Percentiles rank a stretch among this genome's conserved stretches.
phyloP scores from a whole-genome alignment of 2,888 invertebrate species.

The Lithophane semibrunnea region DNA sequence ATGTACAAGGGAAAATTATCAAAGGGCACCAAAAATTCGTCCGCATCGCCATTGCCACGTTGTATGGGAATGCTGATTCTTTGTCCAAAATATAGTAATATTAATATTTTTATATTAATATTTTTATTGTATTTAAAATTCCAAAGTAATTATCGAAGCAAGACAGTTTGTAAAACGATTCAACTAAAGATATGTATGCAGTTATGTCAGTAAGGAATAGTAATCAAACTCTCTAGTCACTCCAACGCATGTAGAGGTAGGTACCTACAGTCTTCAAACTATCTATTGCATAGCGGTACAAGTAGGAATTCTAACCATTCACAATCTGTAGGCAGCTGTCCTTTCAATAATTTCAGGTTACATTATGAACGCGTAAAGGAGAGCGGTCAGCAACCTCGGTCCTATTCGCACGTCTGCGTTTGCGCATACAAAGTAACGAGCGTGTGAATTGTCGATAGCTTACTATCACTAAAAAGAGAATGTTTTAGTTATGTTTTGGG shows the following conservation, averaged over 20 bases:
- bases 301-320: conserved; percentile 28
- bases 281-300: conserved; percentile 5
- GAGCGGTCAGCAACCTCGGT: conserved; percentile 70
- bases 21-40: no score
- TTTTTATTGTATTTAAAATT: background rate
- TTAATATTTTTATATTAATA: no score
- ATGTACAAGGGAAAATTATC: no score
- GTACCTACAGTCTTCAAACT: background rate
- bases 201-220: background rate
- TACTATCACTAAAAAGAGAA: conserved; percentile 56
- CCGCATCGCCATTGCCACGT: no score
- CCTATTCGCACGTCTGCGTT: conserved; percentile 66
- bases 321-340: conserved; percentile 27
- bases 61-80: no score
- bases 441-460: conserved; percentile 57
- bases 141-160: background rate
- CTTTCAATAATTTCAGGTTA: conserved; percentile 55
- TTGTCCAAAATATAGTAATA: no score
- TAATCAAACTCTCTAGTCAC: background rate
- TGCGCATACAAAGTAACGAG: conserved; percentile 55
- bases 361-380: conserved; percentile 53
- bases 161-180: background rate
- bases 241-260: background rate
- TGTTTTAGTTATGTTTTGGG: conserved; percentile 14
- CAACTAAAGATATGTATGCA: background rate